phyloP scores from a whole-genome alignment of 2,797 vertebrate species.

The Danio jaintianensis region DNA sequence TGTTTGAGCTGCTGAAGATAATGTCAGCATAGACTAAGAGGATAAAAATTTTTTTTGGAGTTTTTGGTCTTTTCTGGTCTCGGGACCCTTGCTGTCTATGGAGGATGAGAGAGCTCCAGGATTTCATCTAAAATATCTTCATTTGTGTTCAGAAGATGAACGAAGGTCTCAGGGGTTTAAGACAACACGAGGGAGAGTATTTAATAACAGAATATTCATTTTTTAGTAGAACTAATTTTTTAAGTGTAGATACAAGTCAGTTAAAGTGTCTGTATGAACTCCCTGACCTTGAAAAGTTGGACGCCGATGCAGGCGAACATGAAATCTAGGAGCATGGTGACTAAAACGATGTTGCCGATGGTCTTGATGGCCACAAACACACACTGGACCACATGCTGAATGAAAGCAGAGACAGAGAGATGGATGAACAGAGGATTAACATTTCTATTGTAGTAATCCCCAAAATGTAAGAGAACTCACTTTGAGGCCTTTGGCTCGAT shows the following conservation, averaged over 20 bases:
- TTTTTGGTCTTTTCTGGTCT: too few species aligned
- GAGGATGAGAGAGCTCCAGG: too few species aligned
- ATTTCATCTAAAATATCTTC: too few species aligned
- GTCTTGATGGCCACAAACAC: constrained; percentile 95
- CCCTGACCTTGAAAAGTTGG: constrained; percentile 92
- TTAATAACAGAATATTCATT: too few species aligned
- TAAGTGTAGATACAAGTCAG: neutral
- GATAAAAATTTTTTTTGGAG: too few species aligned
- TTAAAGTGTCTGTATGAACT: neutral
- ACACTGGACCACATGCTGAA: constrained; percentile 93
- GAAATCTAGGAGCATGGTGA: constrained; percentile 92
- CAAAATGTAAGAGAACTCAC: constrained; percentile 65
- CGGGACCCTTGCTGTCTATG: too few species aligned
- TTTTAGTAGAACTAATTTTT: too few species aligned
- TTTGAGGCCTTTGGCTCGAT: constrained; percentile 94
- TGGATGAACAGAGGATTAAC: neutral
- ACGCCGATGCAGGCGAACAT: constrained; percentile 96
- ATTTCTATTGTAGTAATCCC: neutral
- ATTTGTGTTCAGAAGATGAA: too few species aligned
- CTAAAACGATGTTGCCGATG: constrained; percentile 95
- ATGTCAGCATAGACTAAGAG: too few species aligned
- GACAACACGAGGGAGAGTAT: too few species aligned
- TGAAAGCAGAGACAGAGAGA: constrained; percentile 38
- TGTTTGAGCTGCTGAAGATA: too few species aligned
- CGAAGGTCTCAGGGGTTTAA: too few species aligned